phyloP scores from a whole-genome alignment of 2,113 vertebrate species.

The Dryoscopus gambensis region DNA sequence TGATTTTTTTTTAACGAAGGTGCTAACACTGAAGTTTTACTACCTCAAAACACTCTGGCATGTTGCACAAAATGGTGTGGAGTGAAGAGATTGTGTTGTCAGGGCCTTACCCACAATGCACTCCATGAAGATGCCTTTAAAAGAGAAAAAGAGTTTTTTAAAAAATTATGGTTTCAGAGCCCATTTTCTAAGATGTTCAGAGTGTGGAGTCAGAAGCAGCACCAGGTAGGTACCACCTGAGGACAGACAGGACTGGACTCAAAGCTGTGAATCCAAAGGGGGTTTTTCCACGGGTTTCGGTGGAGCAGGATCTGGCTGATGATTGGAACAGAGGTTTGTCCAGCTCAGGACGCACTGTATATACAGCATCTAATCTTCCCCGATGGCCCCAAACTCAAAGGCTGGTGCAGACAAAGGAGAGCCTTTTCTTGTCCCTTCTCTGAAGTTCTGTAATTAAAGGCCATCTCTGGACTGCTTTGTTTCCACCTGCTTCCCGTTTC shows the following conservation, averaged over 20 bases:
- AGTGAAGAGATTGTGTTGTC: not conserved
- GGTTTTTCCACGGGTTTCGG: not conserved
- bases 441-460: not conserved
- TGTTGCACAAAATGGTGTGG: not conserved
- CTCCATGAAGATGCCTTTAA: not conserved
- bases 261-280: not conserved
- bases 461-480: not conserved
- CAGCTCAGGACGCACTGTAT: not conserved
- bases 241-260: not conserved
- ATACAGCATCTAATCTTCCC: not conserved
- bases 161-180: too few species aligned
- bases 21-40: conserved; percentile 25
- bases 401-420: not conserved
- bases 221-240: not conserved
- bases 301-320: not conserved
- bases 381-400: not conserved
- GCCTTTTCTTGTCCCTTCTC: not conserved
- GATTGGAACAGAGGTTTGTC: not conserved
- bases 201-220: not conserved
- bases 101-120: not conserved
- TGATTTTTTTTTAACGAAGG: conserved; percentile 20
- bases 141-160: too few species aligned
- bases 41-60: not conserved
- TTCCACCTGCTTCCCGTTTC: not conserved
- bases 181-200: not conserved